Evolutionary conservation across 2,113 vertebrate species (phyloP), one percentile per base, ranked within the genome.

Genomic region (Apus apus): DNA sequence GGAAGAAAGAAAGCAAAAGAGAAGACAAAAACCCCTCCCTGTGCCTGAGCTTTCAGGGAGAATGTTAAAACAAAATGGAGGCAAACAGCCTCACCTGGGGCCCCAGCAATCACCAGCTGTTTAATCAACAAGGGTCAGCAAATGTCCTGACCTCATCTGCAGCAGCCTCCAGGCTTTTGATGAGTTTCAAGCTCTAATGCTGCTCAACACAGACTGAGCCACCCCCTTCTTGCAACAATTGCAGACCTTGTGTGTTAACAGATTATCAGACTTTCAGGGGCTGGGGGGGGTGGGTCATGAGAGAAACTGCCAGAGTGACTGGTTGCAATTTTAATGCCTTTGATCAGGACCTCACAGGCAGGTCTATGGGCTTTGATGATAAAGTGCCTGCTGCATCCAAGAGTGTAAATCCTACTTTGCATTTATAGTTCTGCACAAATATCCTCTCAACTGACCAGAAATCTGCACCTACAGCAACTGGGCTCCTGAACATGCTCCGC

Each of bases 401-500:
- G 9, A 19, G 18, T 15, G 17, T 32, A 73, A 51, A 62, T 15
- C 29, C 70, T 25, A 16, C 3, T 90, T 62, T 66, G 20, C 27
- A 40, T 19, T 54, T 66, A 18, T 4, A 25, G 14, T 23, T 89
- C 53, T 57, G 68, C 64, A 46, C 40, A 57, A 77, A 77, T 26
- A 32, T 1, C 17, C 32, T 15, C 70, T 36, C 46, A 45, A 32
- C 18, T 8, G 29, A 76, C 10, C 43, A 27, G 20, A 76, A 18
- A 12, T 43, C 38, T 1, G 1, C n/a, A 13, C 19, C 9, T 16
- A 4, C 20, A 2, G 50, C 1, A 1, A 15, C 25, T 6, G n/a
- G 45, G n/a, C 46, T 71, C 50, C 58, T 40, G 32, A 27, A 15
- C 1, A 0, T 12, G 20, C 19, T 45, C 74, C 48, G 40, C 21